Evolutionary conservation across 2,888 invertebrate genomes (phyloP), one percentile per base, ranked within the genome.

Genomic region (Deilephila elpenor): DNA sequence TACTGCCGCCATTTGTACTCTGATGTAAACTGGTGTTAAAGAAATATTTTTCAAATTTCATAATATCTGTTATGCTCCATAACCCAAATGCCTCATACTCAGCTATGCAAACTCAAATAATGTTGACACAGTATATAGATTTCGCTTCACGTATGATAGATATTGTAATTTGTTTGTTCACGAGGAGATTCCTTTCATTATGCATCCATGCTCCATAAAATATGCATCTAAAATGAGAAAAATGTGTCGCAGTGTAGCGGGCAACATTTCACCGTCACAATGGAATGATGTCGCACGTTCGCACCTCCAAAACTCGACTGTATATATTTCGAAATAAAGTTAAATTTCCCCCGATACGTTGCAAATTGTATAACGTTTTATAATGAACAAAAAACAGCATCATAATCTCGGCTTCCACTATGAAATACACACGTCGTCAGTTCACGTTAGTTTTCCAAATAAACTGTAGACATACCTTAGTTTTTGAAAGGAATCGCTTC

Each of bases 141-240:
- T 59, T 19, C 72, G 34, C 37, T 72, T 25, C 67, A 51, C 71
- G 44, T 71, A 79, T 83, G 85, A 85, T 85, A 86, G 84, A 87
- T 86, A 88, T 86, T 86, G 88, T 91, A 90, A 91, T 91, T 91
- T 91, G 89, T 93, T 90, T 90, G 88, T 88, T 85, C 86, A 81
- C 82, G 83, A 86, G 83, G 84, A 89, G 89, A 89, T 88, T 91
- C 86, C 89, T 91, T 91, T 91, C 93, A 93, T 93, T 93, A 93
- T 88, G 87, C 87, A 86, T 89, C 87, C 90, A 88, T 89, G 88
- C 87, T 87, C 87, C 89, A 92, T 93, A 92, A 93, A 93, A 92
- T 93, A 94, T 93, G 93, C 93, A 93, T 91, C 87, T 87, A 89
- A 91, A 92, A 93, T 91, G 91, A 93, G 93, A 93, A 93, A 93